A percentile compares a stretch with the other conserved stretches of the same genome.
phyloP scores from a whole-genome alignment of 2,113 vertebrate species.

The Gambusia holbrooki region DNA sequence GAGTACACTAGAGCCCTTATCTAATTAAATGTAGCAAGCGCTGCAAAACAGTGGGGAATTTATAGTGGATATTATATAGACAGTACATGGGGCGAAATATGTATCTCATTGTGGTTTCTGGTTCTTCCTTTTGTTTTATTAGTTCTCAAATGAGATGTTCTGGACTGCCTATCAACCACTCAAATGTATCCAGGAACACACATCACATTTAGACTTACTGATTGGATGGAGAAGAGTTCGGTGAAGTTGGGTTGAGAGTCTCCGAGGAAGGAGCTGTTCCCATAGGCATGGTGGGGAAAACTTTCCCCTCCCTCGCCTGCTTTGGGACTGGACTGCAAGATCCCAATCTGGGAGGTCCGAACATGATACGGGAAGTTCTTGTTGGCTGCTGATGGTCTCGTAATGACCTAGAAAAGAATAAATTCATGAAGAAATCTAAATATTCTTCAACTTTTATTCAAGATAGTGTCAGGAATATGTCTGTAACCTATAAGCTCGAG shows the following conservation, averaged over 20 bases:
- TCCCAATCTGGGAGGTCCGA: conserved; percentile 91
- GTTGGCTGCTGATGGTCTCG: conserved; percentile 91
- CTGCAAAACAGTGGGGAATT: not conserved
- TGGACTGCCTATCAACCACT: not conserved
- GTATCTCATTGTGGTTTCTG: not conserved
- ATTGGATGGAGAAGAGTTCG: conserved; percentile 93
- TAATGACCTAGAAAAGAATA: conserved; percentile 82
- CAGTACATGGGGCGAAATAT: not conserved
- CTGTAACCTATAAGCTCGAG: not conserved
- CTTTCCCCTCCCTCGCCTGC: conserved; percentile 79
- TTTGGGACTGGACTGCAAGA: conserved; percentile 81
- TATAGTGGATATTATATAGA: conserved; percentile 5
- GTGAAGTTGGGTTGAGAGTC: conserved; percentile 94
- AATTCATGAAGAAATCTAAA: not conserved
- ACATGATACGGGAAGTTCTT: conserved; percentile 95
- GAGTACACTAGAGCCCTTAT: not conserved
- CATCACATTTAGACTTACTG: conserved; percentile 64
- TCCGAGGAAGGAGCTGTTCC: conserved; percentile 89
- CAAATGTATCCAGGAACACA: not conserved
- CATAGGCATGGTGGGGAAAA: conserved; percentile 91
- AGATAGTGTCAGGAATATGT: not conserved
- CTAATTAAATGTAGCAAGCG: conserved; percentile 10
- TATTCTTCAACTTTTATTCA: not conserved
- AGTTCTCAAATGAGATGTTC: not conserved
- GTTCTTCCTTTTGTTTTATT: not conserved